Evolutionary conservation across 2,888 invertebrate species (phyloP), one percentile per base, ranked within the genome.

Genomic region (Selenia dentaria): DNA sequence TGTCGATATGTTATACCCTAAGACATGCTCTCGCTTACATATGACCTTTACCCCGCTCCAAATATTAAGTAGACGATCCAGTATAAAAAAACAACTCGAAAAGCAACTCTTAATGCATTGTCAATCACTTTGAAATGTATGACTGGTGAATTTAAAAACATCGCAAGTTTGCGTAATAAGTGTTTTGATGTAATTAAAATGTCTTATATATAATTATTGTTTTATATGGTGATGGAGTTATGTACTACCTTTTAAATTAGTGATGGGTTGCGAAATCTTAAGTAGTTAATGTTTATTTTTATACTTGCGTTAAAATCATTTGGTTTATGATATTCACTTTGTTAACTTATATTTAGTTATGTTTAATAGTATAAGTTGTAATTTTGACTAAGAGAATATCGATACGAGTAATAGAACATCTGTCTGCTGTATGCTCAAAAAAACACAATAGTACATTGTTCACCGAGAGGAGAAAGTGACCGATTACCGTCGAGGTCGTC

Each of bases 51-150:
- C 45, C 31, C 52, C 40, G 58, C 56, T 54, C 54, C 39, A 58
- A 44, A 58, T 61, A 45, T 28, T 44, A 59, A 53, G 54, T 37
- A 42, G 33, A 38, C 27, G 36, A 33, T 38, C 35, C 29, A 25
- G 24, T 32, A 38, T 37, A 53, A 45, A 53, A 61, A 67, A 64
- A 60, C 46, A 45, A 62, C 51, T 47, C 35, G 65, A 62, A 68
- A 64, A 64, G 62, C 51, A 53, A 60, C 60, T 61, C 66, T 70
- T 76, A 78, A 79, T 74, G 74, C 54, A 63, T 70, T 80, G 81
- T 80, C 80, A 77, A 70, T 79, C 74, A 79, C 40, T 64, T 60
- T 73, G 71, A 73, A 70, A 68, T 57, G 52, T 54, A 61, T 46
- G 53, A 57, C 46, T 45, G 54, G 47, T 51, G 55, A 60, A 61